phyloP scores from a whole-genome alignment of 2,888 invertebrate species.

The Drosophila picticornis region DNA sequence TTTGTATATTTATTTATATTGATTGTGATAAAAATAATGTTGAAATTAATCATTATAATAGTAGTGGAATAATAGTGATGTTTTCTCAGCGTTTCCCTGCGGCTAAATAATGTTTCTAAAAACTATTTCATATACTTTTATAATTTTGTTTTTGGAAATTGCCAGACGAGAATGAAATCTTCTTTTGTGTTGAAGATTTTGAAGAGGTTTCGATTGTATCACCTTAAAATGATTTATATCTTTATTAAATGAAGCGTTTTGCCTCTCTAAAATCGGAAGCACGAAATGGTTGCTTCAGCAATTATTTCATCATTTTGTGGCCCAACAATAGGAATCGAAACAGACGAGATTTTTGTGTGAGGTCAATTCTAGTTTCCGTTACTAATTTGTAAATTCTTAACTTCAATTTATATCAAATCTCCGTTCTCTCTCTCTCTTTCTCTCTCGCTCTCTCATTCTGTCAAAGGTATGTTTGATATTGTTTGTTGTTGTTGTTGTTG shows the following conservation, averaged over 20 bases:
- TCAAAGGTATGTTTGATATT: constrained; percentile 4
- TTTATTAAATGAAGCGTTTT: not conserved
- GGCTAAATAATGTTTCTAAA: not conserved
- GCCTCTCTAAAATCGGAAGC: not conserved
- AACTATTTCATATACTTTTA: no score
- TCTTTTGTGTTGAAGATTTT: no score
- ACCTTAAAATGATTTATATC: not conserved
- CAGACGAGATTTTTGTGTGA: not conserved
- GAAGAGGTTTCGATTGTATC: not conserved
- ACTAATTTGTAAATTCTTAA: constrained; percentile 5
- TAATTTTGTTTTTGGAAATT: not conserved
- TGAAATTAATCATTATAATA: not conserved
- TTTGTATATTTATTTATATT: not conserved
- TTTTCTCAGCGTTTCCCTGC: no score
- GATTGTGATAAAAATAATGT: not conserved
- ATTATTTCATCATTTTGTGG: not conserved
- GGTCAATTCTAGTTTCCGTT: constrained; percentile 4
- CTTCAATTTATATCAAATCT: not conserved
- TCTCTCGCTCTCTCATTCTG: not conserved
- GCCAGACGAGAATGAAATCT: not conserved
- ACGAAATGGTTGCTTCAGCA: not conserved
- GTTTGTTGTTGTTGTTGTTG: constrained; percentile 8
- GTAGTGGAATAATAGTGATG: no score
- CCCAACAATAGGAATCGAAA: not conserved
- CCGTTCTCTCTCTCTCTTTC: not conserved